Evolutionary conservation across 2,888 invertebrate species (phyloP), one percentile per base, ranked within the genome.

Genomic region (Amaurobius ferox): DNA sequence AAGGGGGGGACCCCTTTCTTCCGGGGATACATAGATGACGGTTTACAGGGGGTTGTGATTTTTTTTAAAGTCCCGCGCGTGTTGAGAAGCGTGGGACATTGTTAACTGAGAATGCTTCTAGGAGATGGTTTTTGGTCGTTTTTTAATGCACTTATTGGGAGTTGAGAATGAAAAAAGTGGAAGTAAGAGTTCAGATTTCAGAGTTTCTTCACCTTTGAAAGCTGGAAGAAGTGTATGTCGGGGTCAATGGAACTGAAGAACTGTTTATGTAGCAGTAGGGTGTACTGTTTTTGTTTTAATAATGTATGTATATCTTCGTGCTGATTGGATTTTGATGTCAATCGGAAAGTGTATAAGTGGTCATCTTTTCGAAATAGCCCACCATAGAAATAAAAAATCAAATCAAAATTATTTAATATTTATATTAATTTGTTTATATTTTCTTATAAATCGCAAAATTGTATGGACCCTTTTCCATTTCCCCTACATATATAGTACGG

Each of bases 1-100:
- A 64, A 66, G 44, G 66, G 32, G 70, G 32, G 39, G 30, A 35
- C 74, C 74, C 74, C 44, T 61, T 74, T 72, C 16, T 55, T 11
- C 23, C 11, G 7, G 32, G 32, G 30, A 32, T 19, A 32, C 35
- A 32, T 32, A 11, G 32, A 23, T 55, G 55, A 55, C 19, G 23
- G 55, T 23, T 55, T 23, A 23, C 55, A 55, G 55, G 55, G 16
- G 55, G 55, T 55, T 55, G 55, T 16, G 55, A 2, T 5, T 66
- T 66, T 32, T 32, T 7, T 66, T 9, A 6, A 66, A 32, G 32
- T 29, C 5, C 32, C 81, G 81, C 76, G 81, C 76, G 81, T 13
- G 62, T 13, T 7, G 28, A 5, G 62, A 62, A 64, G 64, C 35
- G 81, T 26, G 19, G 23, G 32, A 19, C 70, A 48, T 23, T 61